Evolutionary conservation across 2,113 vertebrate genomes (phyloP).

Genomic region (Calcarius ornatus): DNA sequence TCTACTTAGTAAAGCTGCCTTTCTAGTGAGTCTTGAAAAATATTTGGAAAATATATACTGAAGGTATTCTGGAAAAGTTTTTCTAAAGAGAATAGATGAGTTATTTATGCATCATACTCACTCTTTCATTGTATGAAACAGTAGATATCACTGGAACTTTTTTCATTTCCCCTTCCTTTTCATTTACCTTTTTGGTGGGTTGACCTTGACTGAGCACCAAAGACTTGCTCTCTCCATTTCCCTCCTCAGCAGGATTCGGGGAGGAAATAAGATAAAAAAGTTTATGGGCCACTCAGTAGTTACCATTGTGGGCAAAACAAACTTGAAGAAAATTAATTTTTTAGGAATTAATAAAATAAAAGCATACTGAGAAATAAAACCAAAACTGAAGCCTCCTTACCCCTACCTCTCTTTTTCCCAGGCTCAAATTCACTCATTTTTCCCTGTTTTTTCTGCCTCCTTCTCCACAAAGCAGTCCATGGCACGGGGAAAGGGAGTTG

Average conservation of each 20-base stretch:
- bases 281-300: neutral
- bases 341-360: neutral
- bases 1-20: neutral
- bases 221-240: neutral
- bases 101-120: neutral
- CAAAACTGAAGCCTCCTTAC: neutral
- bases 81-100: neutral
- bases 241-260: neutral
- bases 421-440: neutral
- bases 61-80: neutral
- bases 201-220: neutral
- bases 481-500: neutral
- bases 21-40: neutral
- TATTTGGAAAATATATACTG: neutral
- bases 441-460: neutral
- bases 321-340: neutral
- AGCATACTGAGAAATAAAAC: neutral
- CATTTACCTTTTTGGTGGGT: neutral
- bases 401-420: neutral
- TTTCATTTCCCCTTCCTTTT: neutral
- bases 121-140: neutral
- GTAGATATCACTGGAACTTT: neutral
- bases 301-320: neutral
- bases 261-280: neutral
- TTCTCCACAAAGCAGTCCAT: fast-evolving